A percentile compares a stretch with the other conserved stretches of the same genome.
Evolutionary conservation across 2,888 invertebrate genomes (phyloP).

Genomic region (Ptychoptera albimana): DNA sequence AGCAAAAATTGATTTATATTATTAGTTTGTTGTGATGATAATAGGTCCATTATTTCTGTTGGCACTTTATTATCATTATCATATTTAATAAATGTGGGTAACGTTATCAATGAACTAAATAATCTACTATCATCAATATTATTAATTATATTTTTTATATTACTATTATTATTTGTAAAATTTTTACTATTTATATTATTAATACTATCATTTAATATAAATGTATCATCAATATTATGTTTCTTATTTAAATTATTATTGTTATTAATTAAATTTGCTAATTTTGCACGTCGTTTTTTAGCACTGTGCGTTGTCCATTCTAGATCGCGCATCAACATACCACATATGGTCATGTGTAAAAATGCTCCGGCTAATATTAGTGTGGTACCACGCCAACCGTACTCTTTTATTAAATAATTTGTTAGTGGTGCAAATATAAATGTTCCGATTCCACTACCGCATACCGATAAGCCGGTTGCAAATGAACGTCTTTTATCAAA

Average conservation of each 20-base stretch:
- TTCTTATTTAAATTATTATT: no score
- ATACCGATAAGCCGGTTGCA: slow-evolving; percentile 74
- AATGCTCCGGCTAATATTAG: slow-evolving; percentile 68
- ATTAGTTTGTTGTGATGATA: slow-evolving; percentile 41
- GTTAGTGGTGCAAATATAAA: slow-evolving; percentile 73
- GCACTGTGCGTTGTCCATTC: slow-evolving; percentile 40
- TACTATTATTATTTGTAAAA: not conserved
- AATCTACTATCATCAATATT: slow-evolving; percentile 21
- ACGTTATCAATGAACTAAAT: slow-evolving; percentile 65
- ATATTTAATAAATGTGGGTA: slow-evolving; percentile 62
- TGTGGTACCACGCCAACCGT: slow-evolving; percentile 71
- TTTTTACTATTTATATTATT: slow-evolving; percentile 21
- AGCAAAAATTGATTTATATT: slow-evolving; percentile 54
- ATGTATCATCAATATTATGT: slow-evolving; percentile 50
- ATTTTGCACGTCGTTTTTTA: slow-evolving; percentile 33
- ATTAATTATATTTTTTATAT: slow-evolving; percentile 11
- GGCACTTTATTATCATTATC: slow-evolving; percentile 53
- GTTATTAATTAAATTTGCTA: slow-evolving; percentile 36
- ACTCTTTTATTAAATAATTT: slow-evolving; percentile 53
- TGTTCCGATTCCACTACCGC: slow-evolving; percentile 78
- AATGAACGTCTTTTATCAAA: slow-evolving; percentile 71
- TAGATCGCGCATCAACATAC: slow-evolving; percentile 55
- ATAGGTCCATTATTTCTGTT: slow-evolving; percentile 54
- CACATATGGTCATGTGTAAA: slow-evolving; percentile 67
- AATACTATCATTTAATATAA: slow-evolving; percentile 51